Conservation (phyloP, 1,140 invertebrate genomes). For the Zaprionus camerounensis region DNA sequence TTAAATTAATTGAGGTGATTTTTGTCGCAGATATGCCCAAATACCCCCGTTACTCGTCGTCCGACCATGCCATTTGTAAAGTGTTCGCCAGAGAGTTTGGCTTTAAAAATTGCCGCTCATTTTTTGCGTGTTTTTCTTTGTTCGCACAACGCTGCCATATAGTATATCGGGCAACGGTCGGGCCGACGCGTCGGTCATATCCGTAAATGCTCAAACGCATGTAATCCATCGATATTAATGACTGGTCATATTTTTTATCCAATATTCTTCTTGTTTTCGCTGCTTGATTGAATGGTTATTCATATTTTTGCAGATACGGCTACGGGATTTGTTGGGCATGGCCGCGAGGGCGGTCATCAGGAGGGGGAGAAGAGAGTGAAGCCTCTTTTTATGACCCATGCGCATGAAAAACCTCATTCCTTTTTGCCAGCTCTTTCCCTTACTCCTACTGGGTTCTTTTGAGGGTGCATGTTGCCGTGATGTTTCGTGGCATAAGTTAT, state of each 20-base stretch:
- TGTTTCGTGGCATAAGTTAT: constrained; percentile 43
- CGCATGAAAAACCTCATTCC: constrained; percentile 19
- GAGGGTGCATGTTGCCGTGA: constrained; percentile 19
- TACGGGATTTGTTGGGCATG: constrained; percentile 42
- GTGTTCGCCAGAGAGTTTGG: constrained; percentile 42
- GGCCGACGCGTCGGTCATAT: constrained; percentile 43
- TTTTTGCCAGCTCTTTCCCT: not conserved
- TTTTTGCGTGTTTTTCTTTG: constrained; percentile 38
- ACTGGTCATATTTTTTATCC: constrained; percentile 64
- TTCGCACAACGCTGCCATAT: constrained; percentile 35
- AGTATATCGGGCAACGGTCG: constrained; percentile 29
- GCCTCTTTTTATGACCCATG: constrained; percentile 46
- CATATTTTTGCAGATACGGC: constrained; percentile 58
- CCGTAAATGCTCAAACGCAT: constrained; percentile 68
- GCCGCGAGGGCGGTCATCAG: not conserved
- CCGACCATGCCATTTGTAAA: constrained; percentile 62
- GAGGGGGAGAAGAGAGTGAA: not conserved
- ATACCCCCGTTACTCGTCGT: constrained; percentile 37
- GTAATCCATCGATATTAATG: constrained; percentile 82
- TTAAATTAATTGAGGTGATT: constrained; percentile 83
- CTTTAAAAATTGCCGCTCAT: constrained; percentile 34
- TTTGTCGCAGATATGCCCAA: constrained; percentile 64
- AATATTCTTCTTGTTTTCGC: constrained; percentile 37
- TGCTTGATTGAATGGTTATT: constrained; percentile 79
- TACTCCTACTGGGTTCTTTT: not conserved